Evolutionary conservation across 1,140 invertebrate genomes (phyloP).

Genomic region (Pseudachorutes palmiensis): DNA sequence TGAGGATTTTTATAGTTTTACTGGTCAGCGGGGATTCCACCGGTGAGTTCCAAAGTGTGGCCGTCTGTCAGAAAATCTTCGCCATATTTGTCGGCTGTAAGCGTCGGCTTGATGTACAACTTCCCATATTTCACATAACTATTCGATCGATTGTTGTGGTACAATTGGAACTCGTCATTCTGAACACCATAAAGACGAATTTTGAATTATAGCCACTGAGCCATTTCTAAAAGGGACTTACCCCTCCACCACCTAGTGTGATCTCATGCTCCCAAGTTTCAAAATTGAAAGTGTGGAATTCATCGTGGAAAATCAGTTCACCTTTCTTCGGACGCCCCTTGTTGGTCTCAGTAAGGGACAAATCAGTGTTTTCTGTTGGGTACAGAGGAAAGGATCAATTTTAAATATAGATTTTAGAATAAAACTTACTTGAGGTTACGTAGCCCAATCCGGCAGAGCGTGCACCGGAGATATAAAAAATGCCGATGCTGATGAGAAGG

Average conservation of each 20-base stretch:
- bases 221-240: conserved; percentile 17
- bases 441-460: not conserved
- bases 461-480: not conserved
- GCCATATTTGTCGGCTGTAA: conserved; percentile 52
- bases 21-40: conserved; percentile 45
- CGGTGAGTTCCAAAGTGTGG: conserved; percentile 50
- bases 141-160: conserved; percentile 53
- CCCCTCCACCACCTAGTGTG: conserved; percentile 32
- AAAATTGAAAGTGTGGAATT: conserved; percentile 28
- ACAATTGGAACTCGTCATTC: conserved; percentile 55
- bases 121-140: conserved; percentile 50
- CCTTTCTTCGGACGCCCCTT: conserved; percentile 1
- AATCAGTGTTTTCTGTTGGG: not conserved
- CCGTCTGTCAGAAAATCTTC: conserved; percentile 46
- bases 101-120: conserved; percentile 53
- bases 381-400: not conserved
- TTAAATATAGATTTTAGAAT: not conserved
- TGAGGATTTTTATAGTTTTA: no score
- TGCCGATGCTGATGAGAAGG: not conserved
- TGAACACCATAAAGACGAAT: conserved; percentile 8
- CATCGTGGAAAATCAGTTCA: conserved; percentile 35
- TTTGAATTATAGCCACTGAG: not conserved
- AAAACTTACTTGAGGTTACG: not conserved
- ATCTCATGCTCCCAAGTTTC: conserved; percentile 33
- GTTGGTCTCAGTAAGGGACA: not conserved